Conservation (phyloP, 2,888 invertebrate species). For the Erebia ligea region DNA sequence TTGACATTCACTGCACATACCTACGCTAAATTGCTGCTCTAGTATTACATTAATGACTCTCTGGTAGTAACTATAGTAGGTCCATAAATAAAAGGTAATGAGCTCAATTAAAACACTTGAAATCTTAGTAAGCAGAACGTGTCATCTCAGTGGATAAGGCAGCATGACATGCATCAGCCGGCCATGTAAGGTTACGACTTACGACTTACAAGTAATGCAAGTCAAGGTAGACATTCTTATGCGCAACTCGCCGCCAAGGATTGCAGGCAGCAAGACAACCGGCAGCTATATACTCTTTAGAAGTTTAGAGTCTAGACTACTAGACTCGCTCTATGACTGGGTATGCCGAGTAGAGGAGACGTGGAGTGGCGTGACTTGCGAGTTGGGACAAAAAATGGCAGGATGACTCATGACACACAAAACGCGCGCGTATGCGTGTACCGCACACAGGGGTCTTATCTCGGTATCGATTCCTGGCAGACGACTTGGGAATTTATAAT, state of each 20-base stretch:
- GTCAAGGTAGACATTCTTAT: conserved; percentile 64
- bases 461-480: too few relatives aligned
- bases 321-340: not conserved
- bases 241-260: conserved; percentile 59
- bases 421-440: too few relatives aligned
- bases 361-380: not conserved
- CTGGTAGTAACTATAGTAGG: too few relatives aligned
- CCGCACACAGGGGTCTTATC: too few relatives aligned
- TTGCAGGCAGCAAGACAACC: conserved; percentile 43
- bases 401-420: too few relatives aligned
- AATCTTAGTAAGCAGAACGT: conserved; percentile 44
- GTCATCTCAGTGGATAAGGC: conserved; percentile 50
- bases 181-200: conserved; percentile 51
- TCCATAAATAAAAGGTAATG: not conserved
- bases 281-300: conserved; percentile 12
- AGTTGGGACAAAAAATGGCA: too few relatives aligned
- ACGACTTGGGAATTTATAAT: too few relatives aligned
- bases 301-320: conserved; percentile 3
- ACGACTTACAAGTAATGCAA: conserved; percentile 58
- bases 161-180: conserved; percentile 44
- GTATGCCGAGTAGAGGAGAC: not conserved
- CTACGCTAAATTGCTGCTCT: too few relatives aligned
- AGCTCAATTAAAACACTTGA: conserved; percentile 24
- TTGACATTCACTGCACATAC: too few relatives aligned
- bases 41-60: too few relatives aligned